Evolutionary conservation across 2,888 invertebrate species (phyloP).

Genomic region (Cephonodes hylas): DNA sequence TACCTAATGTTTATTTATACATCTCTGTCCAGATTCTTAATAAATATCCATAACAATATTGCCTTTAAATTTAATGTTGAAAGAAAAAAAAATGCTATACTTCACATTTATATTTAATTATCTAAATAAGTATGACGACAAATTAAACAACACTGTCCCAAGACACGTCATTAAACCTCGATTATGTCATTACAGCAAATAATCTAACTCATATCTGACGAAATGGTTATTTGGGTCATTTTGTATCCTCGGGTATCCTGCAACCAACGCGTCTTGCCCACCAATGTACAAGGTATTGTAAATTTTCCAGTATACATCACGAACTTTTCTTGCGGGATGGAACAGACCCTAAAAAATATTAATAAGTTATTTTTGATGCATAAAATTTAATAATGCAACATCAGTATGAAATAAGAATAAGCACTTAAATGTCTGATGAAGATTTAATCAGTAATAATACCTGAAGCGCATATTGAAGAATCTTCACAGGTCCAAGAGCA

Average conservation of each 20-base stretch:
- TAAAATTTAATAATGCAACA: no score
- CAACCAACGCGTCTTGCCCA: conserved; percentile 98
- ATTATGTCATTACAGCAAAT: conserved; percentile 83
- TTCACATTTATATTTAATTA: background rate
- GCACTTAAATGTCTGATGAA: no score
- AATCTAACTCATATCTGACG: conserved; percentile 96
- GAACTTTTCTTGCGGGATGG: conserved; percentile 99
- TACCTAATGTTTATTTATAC: no score
- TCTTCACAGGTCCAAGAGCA: conserved; percentile 97
- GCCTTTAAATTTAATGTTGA: background rate
- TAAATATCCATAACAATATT: no score
- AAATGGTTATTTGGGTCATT: conserved; percentile 98
- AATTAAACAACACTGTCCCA: conserved; percentile 3
- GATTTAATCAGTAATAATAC: conserved; percentile 66
- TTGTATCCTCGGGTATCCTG: conserved; percentile 97
- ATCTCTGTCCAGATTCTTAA: no score
- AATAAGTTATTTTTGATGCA: no score
- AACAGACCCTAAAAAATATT: conserved; percentile 90
- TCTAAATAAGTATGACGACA: background rate
- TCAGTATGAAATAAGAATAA: no score
- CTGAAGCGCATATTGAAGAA: conserved; percentile 97
- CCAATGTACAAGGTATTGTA: conserved; percentile 99
- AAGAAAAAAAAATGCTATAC: background rate
- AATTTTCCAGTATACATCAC: conserved; percentile 99
- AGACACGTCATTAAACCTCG: conserved; percentile 15